phyloP scores from a whole-genome alignment of 2,888 invertebrate species.

The Eurytoma adleriae region DNA sequence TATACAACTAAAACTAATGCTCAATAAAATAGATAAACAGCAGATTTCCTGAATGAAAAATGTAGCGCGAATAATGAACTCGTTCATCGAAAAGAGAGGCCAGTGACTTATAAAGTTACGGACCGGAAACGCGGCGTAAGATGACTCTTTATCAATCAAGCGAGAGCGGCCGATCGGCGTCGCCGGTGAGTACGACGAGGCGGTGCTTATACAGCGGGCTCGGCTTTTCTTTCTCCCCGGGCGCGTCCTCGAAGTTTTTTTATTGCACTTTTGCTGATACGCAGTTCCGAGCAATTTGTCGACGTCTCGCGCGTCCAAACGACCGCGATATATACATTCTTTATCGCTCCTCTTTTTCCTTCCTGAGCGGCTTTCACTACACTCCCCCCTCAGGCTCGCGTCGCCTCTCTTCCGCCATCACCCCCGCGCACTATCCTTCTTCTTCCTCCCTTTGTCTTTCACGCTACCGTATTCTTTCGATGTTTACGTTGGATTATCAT shows the following conservation, averaged over 20 bases:
- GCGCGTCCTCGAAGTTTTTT: conserved; percentile 11
- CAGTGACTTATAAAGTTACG: not conserved
- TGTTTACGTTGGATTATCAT: not conserved
- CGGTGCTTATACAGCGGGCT: not conserved
- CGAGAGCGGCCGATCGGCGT: not conserved
- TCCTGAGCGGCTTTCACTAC: conserved; percentile 13
- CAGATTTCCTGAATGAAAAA: no score
- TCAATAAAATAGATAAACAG: no score
- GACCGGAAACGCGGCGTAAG: not conserved
- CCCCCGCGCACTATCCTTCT: not conserved
- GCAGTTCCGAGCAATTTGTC: conserved; percentile 58
- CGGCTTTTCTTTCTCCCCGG: not conserved
- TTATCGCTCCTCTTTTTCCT: conserved; percentile 32
- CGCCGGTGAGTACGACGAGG: not conserved
- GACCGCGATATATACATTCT: conserved; percentile 19
- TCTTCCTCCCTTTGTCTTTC: not conserved
- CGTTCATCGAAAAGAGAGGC: not conserved
- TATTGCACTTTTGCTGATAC: conserved; percentile 41
- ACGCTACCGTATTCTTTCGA: no score
- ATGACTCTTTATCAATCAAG: conserved; percentile 8
- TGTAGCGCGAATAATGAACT: no score
- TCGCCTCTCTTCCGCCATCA: not conserved
- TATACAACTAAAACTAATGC: no score
- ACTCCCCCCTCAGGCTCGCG: not conserved
- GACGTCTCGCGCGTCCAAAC: conserved; percentile 32